phyloP scores from a whole-genome alignment of 1,140 invertebrate species.

The Pteromalus puparum region DNA sequence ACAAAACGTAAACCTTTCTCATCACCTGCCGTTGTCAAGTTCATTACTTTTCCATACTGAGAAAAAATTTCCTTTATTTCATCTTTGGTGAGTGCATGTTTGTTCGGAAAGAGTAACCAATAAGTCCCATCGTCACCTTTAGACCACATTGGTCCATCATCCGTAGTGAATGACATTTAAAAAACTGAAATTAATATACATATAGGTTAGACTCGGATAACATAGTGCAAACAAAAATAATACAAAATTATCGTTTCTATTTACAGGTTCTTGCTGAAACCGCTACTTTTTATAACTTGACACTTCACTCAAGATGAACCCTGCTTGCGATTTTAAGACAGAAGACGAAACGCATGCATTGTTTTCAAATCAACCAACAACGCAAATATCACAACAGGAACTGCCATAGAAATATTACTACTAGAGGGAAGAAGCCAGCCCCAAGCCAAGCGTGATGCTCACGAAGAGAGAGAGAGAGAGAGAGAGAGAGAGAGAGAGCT shows the following conservation, averaged over 20 bases:
- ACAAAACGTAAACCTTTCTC: constrained; percentile 58
- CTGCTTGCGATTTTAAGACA: no score
- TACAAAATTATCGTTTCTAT: background rate
- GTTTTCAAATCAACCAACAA: no score
- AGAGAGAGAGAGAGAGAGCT: no score
- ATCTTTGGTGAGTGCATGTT: constrained; percentile 42
- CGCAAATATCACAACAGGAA: no score
- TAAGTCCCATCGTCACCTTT: constrained; percentile 43
- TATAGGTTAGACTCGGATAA: background rate
- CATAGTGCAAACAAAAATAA: background rate
- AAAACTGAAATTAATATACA: background rate
- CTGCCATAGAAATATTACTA: no score
- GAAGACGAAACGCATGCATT: no score
- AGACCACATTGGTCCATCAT: background rate
- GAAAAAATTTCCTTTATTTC: constrained; percentile 56
- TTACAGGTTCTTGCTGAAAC: background rate
- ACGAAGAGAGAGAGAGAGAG: no score
- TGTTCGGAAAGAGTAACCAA: constrained; percentile 56
- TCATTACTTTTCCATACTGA: constrained; percentile 50
- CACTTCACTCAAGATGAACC: no score
- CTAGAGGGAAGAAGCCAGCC: no score
- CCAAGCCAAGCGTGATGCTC: no score
- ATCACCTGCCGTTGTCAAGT: constrained; percentile 49
- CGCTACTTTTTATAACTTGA: background rate
- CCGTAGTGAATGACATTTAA: constrained; percentile 1